Conservation (phyloP, 2,797 vertebrate genomes). For the Eulemur albifrons region DNA sequence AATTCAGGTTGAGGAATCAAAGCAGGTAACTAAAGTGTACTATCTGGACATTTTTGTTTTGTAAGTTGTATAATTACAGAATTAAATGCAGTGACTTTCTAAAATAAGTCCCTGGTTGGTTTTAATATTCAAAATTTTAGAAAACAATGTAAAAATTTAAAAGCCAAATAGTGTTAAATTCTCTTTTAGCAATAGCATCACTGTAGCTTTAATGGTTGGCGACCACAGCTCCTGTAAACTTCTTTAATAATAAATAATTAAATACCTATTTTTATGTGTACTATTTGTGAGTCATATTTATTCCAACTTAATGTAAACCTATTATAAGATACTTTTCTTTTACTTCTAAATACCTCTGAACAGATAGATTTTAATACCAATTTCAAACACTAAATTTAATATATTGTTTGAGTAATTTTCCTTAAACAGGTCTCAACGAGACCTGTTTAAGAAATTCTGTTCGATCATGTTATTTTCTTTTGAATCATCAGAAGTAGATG, state of each 20-base stretch:
- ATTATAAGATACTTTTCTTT: background rate
- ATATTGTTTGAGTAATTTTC: constrained; percentile 22
- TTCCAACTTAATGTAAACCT: background rate
- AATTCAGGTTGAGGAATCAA: constrained; percentile 30
- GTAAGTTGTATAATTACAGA: constrained; percentile 65
- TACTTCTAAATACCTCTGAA: background rate
- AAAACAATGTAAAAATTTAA: constrained; percentile 9
- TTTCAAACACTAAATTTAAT: background rate
- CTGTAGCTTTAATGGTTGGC: background rate
- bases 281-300: background rate
- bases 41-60: constrained; percentile 43
- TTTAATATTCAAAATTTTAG: background rate
- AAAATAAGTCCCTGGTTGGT: background rate
- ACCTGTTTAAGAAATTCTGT: constrained; percentile 36
- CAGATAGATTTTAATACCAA: background rate
- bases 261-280: background rate
- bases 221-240: background rate
- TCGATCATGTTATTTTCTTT: constrained; percentile 34
- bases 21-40: constrained; percentile 15
- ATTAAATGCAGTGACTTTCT: constrained; percentile 15
- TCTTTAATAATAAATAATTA: constrained; percentile 21
- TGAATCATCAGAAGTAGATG: constrained; percentile 31
- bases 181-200: background rate
- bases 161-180: background rate
- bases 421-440: background rate